phyloP scores from a whole-genome alignment of 2,888 invertebrate genomes.

The Chalcosyrphus nemorum region DNA sequence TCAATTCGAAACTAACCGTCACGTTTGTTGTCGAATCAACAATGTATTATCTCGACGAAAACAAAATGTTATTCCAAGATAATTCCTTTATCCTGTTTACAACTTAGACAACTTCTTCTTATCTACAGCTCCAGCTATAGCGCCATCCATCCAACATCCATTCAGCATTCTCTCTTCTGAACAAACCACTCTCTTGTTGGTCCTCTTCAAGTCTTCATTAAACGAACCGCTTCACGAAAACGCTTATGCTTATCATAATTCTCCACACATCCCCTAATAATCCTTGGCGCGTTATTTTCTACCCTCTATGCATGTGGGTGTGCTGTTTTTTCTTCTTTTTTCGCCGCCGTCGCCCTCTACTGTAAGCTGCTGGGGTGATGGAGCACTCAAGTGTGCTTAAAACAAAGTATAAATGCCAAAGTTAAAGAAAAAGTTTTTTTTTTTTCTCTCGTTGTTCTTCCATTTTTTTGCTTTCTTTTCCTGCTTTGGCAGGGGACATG shows the following conservation, averaged over 20 bases:
- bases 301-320: background rate
- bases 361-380: conserved; percentile 17
- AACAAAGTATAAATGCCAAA: conserved; percentile 56
- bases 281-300: conserved; percentile 27
- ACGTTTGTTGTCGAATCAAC: conserved; percentile 18
- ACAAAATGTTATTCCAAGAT: conserved; percentile 58
- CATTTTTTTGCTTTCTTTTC: conserved; percentile 14
- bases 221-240: conserved; percentile 43
- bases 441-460: background rate
- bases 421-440: conserved; percentile 39
- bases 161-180: background rate
- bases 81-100: conserved; percentile 56
- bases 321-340: conserved; percentile 12
- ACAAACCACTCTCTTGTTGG: conserved; percentile 2
- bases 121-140: background rate
- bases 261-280: conserved; percentile 57
- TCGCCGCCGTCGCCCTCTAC: background rate
- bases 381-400: conserved; percentile 48
- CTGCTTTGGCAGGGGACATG: background rate
- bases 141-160: no score
- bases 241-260: conserved; percentile 63
- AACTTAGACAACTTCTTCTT: conserved; percentile 34
- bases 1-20: background rate
- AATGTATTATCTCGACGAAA: conserved; percentile 33
- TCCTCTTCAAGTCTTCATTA: conserved; percentile 44